Conservation (phyloP, 2,888 invertebrate genomes). For the Lochmaea crataegi region DNA sequence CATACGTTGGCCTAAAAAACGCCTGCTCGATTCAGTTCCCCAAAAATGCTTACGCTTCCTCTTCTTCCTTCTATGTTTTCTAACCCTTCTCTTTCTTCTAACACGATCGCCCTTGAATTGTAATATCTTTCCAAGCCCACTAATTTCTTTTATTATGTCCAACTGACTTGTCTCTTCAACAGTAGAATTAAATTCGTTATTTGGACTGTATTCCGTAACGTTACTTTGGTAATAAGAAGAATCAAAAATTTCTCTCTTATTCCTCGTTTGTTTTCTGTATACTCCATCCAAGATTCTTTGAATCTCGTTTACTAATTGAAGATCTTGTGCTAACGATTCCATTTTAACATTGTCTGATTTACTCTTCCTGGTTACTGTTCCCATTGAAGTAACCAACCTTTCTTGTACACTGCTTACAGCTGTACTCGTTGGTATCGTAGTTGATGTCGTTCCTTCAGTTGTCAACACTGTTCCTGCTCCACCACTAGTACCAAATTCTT, state of each 20-base stretch:
- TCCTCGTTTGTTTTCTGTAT: slow-evolving; percentile 30
- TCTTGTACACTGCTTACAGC: too few relatives aligned
- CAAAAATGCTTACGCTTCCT: slow-evolving; percentile 15
- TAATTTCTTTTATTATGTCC: slow-evolving; percentile 22
- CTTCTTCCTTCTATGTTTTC: slow-evolving; percentile 31
- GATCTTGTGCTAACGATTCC: slow-evolving; percentile 46
- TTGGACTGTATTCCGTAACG: not conserved
- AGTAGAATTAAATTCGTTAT: not conserved
- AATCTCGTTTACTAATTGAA: slow-evolving; percentile 52
- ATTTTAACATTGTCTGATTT: slow-evolving; percentile 36
- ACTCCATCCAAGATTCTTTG: slow-evolving; percentile 50
- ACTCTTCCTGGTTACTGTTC: not conserved
- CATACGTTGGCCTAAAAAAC: slow-evolving; percentile 41
- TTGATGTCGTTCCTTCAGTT: not conserved
- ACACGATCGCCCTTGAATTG: slow-evolving; percentile 25
- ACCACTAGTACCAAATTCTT: not conserved
- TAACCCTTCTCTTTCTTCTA: slow-evolving; percentile 14
- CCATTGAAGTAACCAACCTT: not conserved
- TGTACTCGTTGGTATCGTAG: not conserved
- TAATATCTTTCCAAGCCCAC: slow-evolving; percentile 27
- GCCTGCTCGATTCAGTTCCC: not conserved
- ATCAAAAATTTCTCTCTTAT: slow-evolving; percentile 20
- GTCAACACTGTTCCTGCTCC: not conserved
- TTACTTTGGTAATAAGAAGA: not conserved
- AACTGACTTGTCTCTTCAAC: slow-evolving; percentile 13